A percentile compares a stretch with the other conserved stretches of the same genome.
Conservation (phyloP, 2,888 invertebrate species). For the Mythimna lalbum region DNA sequence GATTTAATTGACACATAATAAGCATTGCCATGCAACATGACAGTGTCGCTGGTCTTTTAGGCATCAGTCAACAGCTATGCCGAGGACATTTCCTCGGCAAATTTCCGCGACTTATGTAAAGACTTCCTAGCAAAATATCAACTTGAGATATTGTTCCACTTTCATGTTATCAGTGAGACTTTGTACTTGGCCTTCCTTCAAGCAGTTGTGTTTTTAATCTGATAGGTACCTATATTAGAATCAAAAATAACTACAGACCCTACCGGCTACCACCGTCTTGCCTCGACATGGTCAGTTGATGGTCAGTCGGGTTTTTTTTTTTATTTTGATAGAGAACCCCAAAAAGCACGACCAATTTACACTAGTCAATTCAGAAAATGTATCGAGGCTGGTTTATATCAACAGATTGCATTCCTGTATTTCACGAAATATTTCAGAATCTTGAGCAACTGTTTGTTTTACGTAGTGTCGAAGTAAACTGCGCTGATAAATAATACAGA, state of each 20-base stretch:
- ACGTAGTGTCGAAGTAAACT: conserved; percentile 18
- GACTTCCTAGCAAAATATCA: not conserved
- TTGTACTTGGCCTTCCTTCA: conserved; percentile 1
- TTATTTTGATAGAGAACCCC: not conserved
- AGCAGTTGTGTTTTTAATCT: not conserved
- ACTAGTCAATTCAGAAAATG: conserved; percentile 6
- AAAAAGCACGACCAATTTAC: not conserved
- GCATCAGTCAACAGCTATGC: not conserved
- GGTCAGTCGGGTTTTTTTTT: not conserved
- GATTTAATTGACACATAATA: not conserved
- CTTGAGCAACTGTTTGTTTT: conserved; percentile 34
- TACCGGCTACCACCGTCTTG: no score
- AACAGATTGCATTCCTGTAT: conserved; percentile 21
- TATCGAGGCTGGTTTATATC: conserved; percentile 18
- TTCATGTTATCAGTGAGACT: not conserved
- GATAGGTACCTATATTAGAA: no score
- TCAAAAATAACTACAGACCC: no score
- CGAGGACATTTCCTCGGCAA: not conserved
- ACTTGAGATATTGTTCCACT: not conserved
- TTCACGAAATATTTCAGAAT: conserved; percentile 24
- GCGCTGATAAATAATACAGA: conserved; percentile 33
- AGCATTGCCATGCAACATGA: not conserved
- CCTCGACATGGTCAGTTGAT: no score
- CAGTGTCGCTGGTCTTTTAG: not conserved
- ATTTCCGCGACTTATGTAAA: not conserved